Evolutionary conservation across 2,113 vertebrate genomes (phyloP).

Genomic region (Cottus gobio): DNA sequence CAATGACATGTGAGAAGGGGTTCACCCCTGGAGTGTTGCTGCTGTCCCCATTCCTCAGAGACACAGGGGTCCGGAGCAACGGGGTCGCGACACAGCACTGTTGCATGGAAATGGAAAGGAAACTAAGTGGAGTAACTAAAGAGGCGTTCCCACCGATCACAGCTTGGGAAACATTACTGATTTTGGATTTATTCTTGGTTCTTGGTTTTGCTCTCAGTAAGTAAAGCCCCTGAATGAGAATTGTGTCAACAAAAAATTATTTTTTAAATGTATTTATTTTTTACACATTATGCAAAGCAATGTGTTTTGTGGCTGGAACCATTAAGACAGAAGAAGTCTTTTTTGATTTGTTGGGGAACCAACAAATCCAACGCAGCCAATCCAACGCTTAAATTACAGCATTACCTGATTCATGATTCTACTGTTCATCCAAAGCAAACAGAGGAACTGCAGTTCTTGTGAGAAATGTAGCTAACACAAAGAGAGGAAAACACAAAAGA

Average conservation of each 20-base stretch:
- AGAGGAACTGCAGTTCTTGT: not conserved
- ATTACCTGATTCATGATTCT: not conserved
- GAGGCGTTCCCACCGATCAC: not conserved
- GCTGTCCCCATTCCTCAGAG: conserved; percentile 58
- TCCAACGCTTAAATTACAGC: not conserved
- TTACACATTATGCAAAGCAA: not conserved
- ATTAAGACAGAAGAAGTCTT: not conserved
- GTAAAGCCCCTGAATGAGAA: not conserved
- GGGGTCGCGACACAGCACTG: conserved; percentile 18
- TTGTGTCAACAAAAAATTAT: not conserved
- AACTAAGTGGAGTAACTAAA: not conserved
- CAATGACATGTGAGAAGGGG: conserved; percentile 1
- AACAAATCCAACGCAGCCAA: not conserved
- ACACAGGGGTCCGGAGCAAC: conserved; percentile 18
- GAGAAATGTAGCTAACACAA: not conserved
- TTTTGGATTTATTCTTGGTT: too few relatives aligned
- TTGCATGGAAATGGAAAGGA: conserved; percentile 28
- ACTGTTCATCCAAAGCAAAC: not conserved
- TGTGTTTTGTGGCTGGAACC: not conserved
- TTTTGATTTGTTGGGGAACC: not conserved
- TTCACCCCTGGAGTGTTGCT: conserved; percentile 40
- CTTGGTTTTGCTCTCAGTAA: not conserved
- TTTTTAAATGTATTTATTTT: too few relatives aligned
- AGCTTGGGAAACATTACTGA: not conserved
- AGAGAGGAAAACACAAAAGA: conserved; percentile 3